These are phyloP conservation scores for Myotis daubentonii DNA, from an alignment of 2,797 vertebrate genomes.

Conservation along the genomic window DNA sequence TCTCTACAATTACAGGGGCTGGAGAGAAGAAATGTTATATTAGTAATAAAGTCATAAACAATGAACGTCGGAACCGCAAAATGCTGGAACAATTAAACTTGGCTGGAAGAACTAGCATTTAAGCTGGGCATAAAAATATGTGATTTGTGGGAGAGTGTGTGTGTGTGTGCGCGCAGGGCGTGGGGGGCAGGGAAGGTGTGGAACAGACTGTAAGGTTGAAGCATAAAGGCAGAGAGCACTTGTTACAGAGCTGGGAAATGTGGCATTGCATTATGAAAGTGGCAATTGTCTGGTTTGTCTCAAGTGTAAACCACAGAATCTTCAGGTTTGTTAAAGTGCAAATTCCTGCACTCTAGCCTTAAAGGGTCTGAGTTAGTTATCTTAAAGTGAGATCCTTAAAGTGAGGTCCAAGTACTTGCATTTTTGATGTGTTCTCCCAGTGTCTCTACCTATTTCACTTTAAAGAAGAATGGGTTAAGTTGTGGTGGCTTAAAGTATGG, in stretches of 20 bases:
- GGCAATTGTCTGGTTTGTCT: not conserved
- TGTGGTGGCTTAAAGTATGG: not conserved
- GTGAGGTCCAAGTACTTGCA: not conserved
- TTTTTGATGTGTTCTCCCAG: not conserved
- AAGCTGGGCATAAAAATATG: not conserved
- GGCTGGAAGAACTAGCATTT: not conserved
- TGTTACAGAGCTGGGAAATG: not conserved
- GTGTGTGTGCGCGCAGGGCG: rapidly evolving
- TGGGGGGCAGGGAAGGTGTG: not conserved
- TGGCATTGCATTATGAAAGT: not conserved
- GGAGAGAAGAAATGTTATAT: not conserved
- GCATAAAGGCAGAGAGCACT: not conserved
- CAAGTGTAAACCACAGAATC: not conserved
- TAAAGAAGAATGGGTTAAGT: not conserved
- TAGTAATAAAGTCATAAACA: not conserved
- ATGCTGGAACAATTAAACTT: not conserved
- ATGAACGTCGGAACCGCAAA: not conserved
- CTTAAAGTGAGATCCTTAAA: not conserved
- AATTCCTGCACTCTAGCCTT: not conserved
- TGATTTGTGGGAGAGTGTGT: not conserved
- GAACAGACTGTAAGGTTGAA: not conserved
- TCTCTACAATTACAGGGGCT: not conserved
- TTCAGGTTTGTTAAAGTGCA: not conserved
- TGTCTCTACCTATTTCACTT: not conserved
- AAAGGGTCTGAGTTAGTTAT: not conserved